Percentiles rank a stretch among this genome's conserved stretches.
These are phyloP conservation scores for Taenioides sp. DNA, from an alignment of 2,797 vertebrate species.

Conservation along the genomic window DNA sequence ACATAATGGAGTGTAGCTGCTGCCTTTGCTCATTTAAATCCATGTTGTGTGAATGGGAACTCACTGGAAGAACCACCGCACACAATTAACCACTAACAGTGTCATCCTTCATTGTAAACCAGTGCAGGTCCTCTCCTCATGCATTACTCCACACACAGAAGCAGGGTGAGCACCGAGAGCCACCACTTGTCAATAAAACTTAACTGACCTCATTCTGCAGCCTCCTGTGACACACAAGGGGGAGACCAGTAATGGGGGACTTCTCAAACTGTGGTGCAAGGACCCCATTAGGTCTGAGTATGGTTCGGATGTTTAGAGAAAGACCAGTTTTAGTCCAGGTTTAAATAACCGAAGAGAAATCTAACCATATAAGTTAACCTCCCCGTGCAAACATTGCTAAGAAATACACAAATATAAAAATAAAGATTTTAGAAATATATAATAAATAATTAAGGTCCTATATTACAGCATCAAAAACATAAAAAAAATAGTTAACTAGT, in stretches of 20 bases:
- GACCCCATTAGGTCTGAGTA: neutral
- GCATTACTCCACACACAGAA: conserved; percentile 56
- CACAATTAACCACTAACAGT: conserved; percentile 33
- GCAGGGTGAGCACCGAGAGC: conserved; percentile 52
- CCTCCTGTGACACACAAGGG: conserved; percentile 19
- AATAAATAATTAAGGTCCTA: no score
- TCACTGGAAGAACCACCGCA: conserved; percentile 11
- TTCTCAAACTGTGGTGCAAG: neutral
- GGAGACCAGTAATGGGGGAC: neutral
- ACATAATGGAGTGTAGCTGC: conserved; percentile 43
- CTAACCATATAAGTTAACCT: no score
- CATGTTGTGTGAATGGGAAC: conserved; percentile 27
- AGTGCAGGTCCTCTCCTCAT: conserved; percentile 52
- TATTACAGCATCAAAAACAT: no score
- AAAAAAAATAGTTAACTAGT: no score
- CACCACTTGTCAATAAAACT: conserved; percentile 68
- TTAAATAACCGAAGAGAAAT: no score
- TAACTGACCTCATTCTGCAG: conserved; percentile 35
- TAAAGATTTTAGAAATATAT: no score
- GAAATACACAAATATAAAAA: no score
- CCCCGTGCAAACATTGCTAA: no score
- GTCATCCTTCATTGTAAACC: conserved; percentile 62
- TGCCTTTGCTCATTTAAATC: conserved; percentile 37
- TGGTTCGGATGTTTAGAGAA: neutral
- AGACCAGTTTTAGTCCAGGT: neutral